Evolutionary conservation across 2,797 vertebrate genomes (phyloP), one percentile per base, ranked within the genome.

Genomic region (Crocodylus rhombifer): DNA sequence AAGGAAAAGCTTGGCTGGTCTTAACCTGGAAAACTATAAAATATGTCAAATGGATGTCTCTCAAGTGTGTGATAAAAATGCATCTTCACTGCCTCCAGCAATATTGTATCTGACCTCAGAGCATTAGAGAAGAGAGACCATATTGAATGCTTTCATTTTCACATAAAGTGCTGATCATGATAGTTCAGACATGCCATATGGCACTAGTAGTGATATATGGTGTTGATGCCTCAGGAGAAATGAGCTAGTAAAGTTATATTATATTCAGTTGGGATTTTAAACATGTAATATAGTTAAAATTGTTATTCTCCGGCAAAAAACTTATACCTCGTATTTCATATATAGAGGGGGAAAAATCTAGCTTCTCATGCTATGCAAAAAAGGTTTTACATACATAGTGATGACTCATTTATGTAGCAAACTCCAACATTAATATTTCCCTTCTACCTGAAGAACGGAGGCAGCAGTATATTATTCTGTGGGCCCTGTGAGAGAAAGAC

Each of bases 161-260:
- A 94, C 96, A 97, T 98, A 97, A 98, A 98, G 96, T 95, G 93
- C 96, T 97, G 97, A 98, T 98, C 96, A 91, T 95, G 91, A 97
- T 92, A 96, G 95, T 95, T 97, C 97, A 97, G 96, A 96, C 91
- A 88, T 91, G 88, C 96, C 97, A 98, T 97, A 97, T 97, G 97
- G 97, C 96, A 97, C 92, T 33, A 86, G 90, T 88, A 96, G 75
- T 97, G 97, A 98, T 96, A 97, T 97, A 98, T 94, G 97, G 91
- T 97, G 96, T 96, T 97, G 97, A 97, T 91, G 96, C 96, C 97
- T 96, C 93, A 92, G 97, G 96, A 98, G 97, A 96, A 97, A 97
- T 36, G 94, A 97, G 93, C 92, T 97, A 95, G 88, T 97, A 97
- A 98, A 97, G 96, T 97, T 97, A 96, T 93, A 96, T 96, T 97